Conservation (phyloP, 2,888 invertebrate species). For the Trisateles emortualis region DNA sequence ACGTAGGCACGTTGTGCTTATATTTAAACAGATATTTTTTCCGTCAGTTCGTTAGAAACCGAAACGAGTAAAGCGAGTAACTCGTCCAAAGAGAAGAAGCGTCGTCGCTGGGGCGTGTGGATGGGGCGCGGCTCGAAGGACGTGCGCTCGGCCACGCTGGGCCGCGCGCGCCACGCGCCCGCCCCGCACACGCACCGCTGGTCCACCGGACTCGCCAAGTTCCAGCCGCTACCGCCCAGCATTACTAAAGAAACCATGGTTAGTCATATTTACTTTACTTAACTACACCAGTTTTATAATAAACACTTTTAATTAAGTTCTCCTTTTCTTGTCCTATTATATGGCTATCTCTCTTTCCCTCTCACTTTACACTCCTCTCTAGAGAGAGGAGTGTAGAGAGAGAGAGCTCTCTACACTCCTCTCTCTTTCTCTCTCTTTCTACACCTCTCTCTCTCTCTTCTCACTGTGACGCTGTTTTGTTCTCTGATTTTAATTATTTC, state of each 20-base stretch:
- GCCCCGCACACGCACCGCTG: conserved; percentile 88
- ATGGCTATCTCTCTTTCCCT: no score
- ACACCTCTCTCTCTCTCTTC: no score
- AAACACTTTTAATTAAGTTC: no score
- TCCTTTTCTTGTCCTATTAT: no score
- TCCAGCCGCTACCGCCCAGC: conserved; percentile 91
- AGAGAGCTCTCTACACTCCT: no score
- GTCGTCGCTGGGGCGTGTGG: conserved; percentile 90
- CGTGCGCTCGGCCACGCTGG: conserved; percentile 90
- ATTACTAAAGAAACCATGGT: conserved; percentile 94
- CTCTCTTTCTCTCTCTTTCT: no score
- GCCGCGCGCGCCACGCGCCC: conserved; percentile 84
- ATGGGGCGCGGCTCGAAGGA: conserved; percentile 89
- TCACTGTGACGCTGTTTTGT: no score
- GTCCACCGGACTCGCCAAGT: conserved; percentile 90
- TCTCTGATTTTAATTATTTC: no score
- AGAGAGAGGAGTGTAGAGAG: no score
- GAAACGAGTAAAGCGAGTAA: conserved; percentile 67
- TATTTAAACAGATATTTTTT: conserved; percentile 43
- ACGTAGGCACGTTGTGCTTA: no score
- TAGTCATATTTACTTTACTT: conserved; percentile 58
- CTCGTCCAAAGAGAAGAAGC: conserved; percentile 86
- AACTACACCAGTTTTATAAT: no score
- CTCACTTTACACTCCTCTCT: no score
- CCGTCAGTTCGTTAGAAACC: conserved; percentile 61